Base-by-base conservation (phyloP, 2,113 vertebrate species). In the Myrmecophaga tridactyla region DNA sequence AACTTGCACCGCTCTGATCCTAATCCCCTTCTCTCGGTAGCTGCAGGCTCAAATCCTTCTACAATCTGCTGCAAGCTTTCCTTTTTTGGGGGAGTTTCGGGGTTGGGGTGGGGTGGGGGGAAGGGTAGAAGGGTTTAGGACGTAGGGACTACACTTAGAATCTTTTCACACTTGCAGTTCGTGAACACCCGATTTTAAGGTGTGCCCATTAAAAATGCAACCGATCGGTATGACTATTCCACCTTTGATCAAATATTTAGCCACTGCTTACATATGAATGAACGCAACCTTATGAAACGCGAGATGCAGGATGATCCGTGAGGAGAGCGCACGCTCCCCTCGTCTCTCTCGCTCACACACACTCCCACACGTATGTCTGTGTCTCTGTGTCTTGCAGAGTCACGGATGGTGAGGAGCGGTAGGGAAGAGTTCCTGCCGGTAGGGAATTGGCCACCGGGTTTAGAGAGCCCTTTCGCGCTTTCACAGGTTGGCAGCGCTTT, bases 1-100 rank as follows among this genome's bases (percentile, higher is more conserved):
- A 99, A 99, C 99, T 99, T 99, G 98, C 98, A 98, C 98, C 97
- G 98, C 99, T 99, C 98, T 99, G 98, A 97, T 97, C 98, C 98
- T 99, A 99, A 99, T 99, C 99, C 98, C 98, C 98, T 98, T 98
- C 98, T 98, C 98, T 98, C 97, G 23, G 56, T 98, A 98, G 98
- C 98, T 98, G 98, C 98, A 97, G 98, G 95, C 99, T 98, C 98
- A 99, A 99, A 99, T 99, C 99, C 98, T 98, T 98, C 98, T 98
- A 98, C 98, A 99, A 98, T 99, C 97, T 97, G 98, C 98, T 98
- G 96, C 98, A 73, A 98, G 97, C 96, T 46, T 86, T 36, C 87
- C 81, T 53, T 77, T 86, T 85, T 65, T 43, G 41, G n/a, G 3
- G 73, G 77, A 69, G 84, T 51, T 67, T 29, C 75, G 90, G 70